Percentiles rank a stretch among this genome's conserved stretches.
These are phyloP conservation scores for Lophochroa leadbeateri DNA, from an alignment of 2,113 vertebrate genomes.

Conservation along the genomic window DNA sequence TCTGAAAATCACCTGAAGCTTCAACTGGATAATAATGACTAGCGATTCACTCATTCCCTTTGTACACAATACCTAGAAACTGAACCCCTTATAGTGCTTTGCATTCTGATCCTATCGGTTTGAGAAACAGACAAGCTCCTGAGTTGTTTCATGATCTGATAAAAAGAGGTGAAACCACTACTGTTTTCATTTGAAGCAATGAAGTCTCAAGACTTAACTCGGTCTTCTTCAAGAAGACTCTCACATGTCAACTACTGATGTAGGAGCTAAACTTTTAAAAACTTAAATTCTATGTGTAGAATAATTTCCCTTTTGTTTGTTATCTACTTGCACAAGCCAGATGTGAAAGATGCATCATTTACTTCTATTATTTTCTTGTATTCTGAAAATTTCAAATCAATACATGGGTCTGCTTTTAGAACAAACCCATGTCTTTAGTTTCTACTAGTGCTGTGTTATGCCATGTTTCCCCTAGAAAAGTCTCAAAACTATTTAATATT, in stretches of 20 bases:
- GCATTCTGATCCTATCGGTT: rapidly evolving
- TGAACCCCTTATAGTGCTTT: neutral
- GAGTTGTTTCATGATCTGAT: neutral
- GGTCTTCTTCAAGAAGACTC: neutral
- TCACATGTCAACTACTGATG: neutral
- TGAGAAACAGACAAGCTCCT: neutral
- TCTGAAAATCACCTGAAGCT: neutral
- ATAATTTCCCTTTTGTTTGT: neutral
- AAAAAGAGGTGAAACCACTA: neutral
- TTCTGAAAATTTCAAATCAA: neutral
- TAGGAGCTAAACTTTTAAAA: neutral
- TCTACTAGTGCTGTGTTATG: neutral
- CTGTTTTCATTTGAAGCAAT: neutral
- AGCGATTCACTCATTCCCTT: neutral
- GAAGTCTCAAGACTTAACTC: neutral
- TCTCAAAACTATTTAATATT: neutral
- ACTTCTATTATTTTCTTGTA: neutral
- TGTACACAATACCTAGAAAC: neutral
- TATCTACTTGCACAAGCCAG: neutral
- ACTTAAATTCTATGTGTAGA: neutral
- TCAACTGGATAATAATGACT: neutral
- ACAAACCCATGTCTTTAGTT: neutral
- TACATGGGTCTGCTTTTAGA: neutral
- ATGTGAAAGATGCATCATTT: neutral
- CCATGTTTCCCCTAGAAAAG: neutral